These are phyloP conservation scores for Heliconius eleuchia DNA, from an alignment of 1,140 invertebrate genomes.

Conservation along the genomic window DNA sequence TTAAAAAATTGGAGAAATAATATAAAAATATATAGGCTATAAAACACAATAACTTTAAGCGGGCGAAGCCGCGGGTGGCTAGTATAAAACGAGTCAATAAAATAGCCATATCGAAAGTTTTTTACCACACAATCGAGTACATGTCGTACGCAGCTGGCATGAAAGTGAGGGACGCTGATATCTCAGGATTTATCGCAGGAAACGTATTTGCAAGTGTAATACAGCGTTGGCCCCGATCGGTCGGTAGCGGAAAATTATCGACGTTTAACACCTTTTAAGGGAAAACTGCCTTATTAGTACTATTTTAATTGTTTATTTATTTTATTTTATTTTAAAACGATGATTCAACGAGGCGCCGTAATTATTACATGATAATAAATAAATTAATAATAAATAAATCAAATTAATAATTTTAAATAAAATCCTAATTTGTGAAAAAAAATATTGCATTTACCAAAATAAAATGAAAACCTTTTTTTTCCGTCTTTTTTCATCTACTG, in stretches of 20 bases:
- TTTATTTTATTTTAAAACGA: neutral
- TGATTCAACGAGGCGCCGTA: too few species aligned
- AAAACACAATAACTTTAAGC: too few species aligned
- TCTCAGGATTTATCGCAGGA: constrained; percentile 66
- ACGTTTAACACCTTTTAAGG: constrained; percentile 25
- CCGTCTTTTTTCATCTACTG: too few species aligned
- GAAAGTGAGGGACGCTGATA: constrained; percentile 46
- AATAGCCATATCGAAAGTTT: neutral
- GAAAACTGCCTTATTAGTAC: constrained; percentile 6
- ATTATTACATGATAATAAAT: too few species aligned
- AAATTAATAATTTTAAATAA: too few species aligned
- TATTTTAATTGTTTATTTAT: neutral
- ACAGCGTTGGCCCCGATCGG: constrained; percentile 42
- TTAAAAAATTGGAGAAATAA: too few species aligned
- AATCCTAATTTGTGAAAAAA: too few species aligned
- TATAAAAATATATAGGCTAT: too few species aligned
- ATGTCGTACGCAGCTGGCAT: constrained; percentile 45
- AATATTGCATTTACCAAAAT: too few species aligned
- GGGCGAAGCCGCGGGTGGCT: too few species aligned
- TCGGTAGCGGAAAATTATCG: constrained; percentile 43
- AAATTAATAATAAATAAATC: too few species aligned
- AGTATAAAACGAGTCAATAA: neutral
- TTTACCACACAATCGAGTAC: constrained; percentile 8
- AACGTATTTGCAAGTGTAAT: constrained; percentile 74
- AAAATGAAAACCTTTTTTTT: too few species aligned